These are phyloP conservation scores for Lota lota DNA, from an alignment of 2,113 vertebrate species.

Conservation along the genomic window DNA sequence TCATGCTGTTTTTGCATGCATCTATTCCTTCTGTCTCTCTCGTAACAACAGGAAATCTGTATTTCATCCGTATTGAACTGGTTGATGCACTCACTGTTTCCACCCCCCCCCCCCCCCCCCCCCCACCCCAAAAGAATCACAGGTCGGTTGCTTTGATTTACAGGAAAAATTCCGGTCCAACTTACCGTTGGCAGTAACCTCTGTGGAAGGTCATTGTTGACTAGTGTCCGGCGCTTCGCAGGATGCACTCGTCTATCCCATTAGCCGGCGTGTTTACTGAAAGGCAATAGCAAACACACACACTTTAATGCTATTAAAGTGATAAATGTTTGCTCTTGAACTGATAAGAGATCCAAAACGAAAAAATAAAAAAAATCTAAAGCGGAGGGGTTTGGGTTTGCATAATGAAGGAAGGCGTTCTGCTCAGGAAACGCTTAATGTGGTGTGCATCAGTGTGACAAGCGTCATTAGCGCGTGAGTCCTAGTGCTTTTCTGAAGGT, in stretches of 20 bases:
- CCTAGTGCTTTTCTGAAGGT: no score
- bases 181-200: conserved; percentile 6
- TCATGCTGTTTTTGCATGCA: neutral
- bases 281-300: no score
- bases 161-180: neutral
- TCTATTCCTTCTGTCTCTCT: neutral
- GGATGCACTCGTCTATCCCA: conserved; percentile 14
- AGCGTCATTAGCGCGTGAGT: neutral
- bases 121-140: no score
- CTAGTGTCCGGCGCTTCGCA: neutral
- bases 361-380: conserved; percentile 13
- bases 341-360: neutral
- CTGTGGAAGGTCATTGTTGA: conserved; percentile 10
- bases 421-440: conserved; percentile 16
- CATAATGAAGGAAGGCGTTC: conserved; percentile 7
- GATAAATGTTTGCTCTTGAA: conserved; percentile 5
- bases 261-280: neutral
- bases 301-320: neutral
- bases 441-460: conserved; percentile 5
- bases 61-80: neutral
- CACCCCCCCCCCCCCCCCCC: no score
- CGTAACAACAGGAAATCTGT: neutral
- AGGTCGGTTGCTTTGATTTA: no score
- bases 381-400: conserved; percentile 1
- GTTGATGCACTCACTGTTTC: no score